phyloP scores from a whole-genome alignment of 2,888 invertebrate genomes.

The Punctoribates punctum region DNA sequence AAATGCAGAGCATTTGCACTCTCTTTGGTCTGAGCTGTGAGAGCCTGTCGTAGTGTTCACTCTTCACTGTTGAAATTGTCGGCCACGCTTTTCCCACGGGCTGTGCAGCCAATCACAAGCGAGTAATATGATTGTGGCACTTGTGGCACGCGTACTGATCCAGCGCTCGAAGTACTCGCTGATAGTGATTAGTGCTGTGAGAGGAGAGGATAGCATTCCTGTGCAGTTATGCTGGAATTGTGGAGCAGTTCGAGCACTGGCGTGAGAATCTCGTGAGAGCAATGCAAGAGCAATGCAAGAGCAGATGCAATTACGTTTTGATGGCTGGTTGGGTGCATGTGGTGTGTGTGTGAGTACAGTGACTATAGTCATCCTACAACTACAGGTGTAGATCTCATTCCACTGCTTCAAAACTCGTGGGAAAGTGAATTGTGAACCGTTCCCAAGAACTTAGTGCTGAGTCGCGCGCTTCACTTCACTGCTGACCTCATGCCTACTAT shows the following conservation, averaged over 20 bases:
- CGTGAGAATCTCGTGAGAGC: constrained; percentile 20
- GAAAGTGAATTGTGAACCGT: constrained; percentile 36
- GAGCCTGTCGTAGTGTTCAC: neutral
- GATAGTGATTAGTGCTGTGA: neutral
- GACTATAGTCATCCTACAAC: constrained; percentile 33
- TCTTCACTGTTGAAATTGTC: constrained; percentile 18
- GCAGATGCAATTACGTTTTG: constrained; percentile 36
- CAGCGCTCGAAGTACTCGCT: constrained; percentile 19
- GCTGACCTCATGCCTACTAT: constrained; percentile 36
- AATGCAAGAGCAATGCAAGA: too few relatives aligned
- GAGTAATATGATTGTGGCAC: constrained; percentile 30
- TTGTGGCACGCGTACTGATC: constrained; percentile 31
- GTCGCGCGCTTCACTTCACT: constrained; percentile 36
- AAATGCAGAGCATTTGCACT: neutral
- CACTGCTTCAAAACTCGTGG: constrained; percentile 29
- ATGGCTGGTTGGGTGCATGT: constrained; percentile 37
- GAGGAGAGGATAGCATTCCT: neutral
- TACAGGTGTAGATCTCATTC: constrained; percentile 31
- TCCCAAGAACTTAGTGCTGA: constrained; percentile 37
- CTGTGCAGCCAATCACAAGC: constrained; percentile 24
- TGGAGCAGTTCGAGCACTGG: constrained; percentile 18
- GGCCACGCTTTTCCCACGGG: constrained; percentile 36
- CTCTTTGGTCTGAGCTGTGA: neutral
- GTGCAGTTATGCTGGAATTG: constrained; percentile 19
- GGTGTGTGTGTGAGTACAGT: constrained; percentile 26